Percentiles rank a stretch among this genome's conserved stretches.
phyloP scores from a whole-genome alignment of 35 echinoderm and acorn worm species.

The Ophiothrix spiculata region DNA sequence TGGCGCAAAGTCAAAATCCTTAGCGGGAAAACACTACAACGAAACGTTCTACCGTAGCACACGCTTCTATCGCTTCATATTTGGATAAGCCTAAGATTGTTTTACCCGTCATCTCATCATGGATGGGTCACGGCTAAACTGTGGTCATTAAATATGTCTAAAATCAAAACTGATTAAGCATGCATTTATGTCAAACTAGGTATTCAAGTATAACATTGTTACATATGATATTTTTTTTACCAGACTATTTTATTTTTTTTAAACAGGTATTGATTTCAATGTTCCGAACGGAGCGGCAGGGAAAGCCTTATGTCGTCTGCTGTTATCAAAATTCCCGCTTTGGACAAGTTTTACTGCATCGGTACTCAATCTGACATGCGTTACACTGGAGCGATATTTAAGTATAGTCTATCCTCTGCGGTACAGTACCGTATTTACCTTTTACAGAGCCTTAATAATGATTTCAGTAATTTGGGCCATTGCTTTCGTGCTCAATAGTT shows the following conservation, averaged over 20 bases:
- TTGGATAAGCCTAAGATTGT: no score
- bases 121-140: no score
- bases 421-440: slow-evolving; percentile 64
- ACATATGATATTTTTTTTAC: no score
- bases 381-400: slow-evolving; percentile 83
- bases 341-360: slow-evolving; percentile 83
- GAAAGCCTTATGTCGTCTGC: slow-evolving; percentile 64
- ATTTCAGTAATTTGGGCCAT: slow-evolving; percentile 57
- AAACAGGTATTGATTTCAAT: slow-evolving; percentile 59
- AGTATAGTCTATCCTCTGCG: slow-evolving; percentile 73
- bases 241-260: neutral
- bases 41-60: no score
- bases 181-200: no score
- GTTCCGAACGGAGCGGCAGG: slow-evolving; percentile 64
- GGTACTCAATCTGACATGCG: slow-evolving; percentile 68
- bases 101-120: no score
- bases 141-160: no score
- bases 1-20: no score
- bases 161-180: no score
- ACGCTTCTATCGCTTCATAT: no score
- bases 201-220: no score
- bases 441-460: slow-evolving; percentile 54
- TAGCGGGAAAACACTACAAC: no score
- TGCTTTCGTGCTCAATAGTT: slow-evolving; percentile 69
- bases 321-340: slow-evolving; percentile 81